Evolutionary conservation across 2,113 vertebrate species (phyloP).

Genomic region (Corvus cornix): DNA sequence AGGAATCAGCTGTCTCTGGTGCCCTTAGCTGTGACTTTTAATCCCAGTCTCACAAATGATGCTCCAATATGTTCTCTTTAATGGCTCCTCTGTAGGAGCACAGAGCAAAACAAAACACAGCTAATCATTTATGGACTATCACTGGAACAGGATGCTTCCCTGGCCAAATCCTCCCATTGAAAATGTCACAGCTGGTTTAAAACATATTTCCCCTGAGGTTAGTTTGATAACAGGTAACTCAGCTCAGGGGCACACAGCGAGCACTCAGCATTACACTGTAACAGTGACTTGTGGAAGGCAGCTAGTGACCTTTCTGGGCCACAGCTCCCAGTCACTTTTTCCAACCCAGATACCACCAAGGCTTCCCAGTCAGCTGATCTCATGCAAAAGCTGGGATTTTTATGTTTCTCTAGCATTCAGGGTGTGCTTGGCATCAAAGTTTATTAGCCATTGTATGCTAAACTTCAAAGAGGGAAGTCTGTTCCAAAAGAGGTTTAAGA

Average conservation of each 20-base stretch:
- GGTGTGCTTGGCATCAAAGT: not conserved
- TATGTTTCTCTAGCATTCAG: not conserved
- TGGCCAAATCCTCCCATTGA: not conserved
- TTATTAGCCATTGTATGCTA: not conserved
- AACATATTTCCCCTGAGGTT: not conserved
- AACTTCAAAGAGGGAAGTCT: not conserved
- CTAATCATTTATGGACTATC: not conserved
- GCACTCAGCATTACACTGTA: not conserved
- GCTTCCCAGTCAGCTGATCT: not conserved
- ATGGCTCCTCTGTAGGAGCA: not conserved
- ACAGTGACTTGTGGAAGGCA: not conserved
- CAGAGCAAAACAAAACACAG: not conserved
- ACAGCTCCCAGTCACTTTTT: not conserved
- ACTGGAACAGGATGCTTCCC: slow-evolving; percentile 1
- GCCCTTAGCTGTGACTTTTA: not conserved
- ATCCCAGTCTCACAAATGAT: not conserved
- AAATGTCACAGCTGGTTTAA: slow-evolving; percentile 5
- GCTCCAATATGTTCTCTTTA: not conserved
- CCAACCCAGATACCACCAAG: not conserved
- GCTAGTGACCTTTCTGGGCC: not conserved
- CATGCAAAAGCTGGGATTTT: not conserved
- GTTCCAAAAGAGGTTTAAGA: not conserved
- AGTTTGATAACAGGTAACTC: slow-evolving; percentile 1
- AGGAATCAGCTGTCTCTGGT: not conserved
- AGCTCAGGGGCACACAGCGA: not conserved